Evolutionary conservation across 1,140 invertebrate genomes (phyloP), one percentile per base, ranked within the genome.

Genomic region (Drosophila kanapiae): DNA sequence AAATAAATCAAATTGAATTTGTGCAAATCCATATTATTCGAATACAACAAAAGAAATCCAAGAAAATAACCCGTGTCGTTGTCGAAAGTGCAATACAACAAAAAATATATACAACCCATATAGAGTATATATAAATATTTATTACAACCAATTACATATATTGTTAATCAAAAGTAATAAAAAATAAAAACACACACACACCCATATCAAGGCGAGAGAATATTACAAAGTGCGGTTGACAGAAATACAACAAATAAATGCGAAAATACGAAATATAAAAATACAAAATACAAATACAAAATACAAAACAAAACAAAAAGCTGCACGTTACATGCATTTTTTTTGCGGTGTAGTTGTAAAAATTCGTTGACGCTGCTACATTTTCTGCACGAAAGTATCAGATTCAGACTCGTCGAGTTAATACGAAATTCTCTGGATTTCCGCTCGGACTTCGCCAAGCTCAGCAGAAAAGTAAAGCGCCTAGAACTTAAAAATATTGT

Each of bases 81-180:
- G 77, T 75, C 53, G 53, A 78, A 77, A 77, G 82, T 85, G 82
- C 83, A 86, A 87, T 85, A 82, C 47, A 76, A 60, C 23, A 45
- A 51, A 33, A 60, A 49, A 75, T 27, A 72, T 60, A 68, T 14
- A 77, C 13, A 23, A 23, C 23, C 23, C 64, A 6, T 27, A 71
- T 48, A 53, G 23, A 23, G 23, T 54, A 58, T 62, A n/a, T 49
- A 27, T 37, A 49, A 67, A 42, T 48, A 67, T 63, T 67, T 67
- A 80, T 64, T 65, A 49, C 53, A 74, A 79, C 18, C 38, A 75
- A 63, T 76, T 64, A 72, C 67, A 82, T 47, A 81, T 61, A 78
- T 82, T 64, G 51, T 83, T 79, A 69, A 80, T 79, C 58, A 75
- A 75, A 59, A 82, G 67, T 62, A 78, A 75, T 56, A 40, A 75